A percentile compares a stretch with the other conserved stretches of the same genome.
Conservation (phyloP, 2,797 vertebrate species). For the Macroramphosus scolopax region DNA sequence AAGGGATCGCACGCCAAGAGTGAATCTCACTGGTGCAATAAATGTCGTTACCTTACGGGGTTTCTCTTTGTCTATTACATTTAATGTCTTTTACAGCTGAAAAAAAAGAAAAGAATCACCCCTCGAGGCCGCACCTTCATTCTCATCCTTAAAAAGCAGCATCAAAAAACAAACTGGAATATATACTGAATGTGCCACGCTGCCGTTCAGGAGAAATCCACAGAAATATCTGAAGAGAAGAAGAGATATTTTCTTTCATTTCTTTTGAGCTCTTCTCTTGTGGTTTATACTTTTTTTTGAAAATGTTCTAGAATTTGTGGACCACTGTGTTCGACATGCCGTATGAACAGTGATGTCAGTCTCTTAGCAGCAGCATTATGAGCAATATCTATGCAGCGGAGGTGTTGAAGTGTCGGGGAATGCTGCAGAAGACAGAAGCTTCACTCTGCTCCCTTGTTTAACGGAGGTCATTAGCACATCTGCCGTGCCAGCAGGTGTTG, state of each 20-base stretch:
- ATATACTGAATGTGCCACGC: too few species aligned
- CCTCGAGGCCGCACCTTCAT: slow-evolving; percentile 26
- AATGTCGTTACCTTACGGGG: too few species aligned
- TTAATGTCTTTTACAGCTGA: slow-evolving; percentile 27
- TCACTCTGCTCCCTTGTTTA: slow-evolving; percentile 7
- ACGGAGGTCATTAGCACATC: slow-evolving; percentile 48
- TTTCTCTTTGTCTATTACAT: too few species aligned
- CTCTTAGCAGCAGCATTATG: too few species aligned
- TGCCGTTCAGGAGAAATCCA: slow-evolving; percentile 31
- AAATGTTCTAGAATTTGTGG: too few species aligned
- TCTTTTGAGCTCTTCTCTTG: slow-evolving; percentile 11
- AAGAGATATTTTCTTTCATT: too few species aligned
- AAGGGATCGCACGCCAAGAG: too few species aligned
- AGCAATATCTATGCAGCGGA: slow-evolving; percentile 12
- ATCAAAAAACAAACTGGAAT: slow-evolving; percentile 21
- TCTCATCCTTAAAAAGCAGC: slow-evolving; percentile 19
- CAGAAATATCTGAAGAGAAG: slow-evolving; percentile 12
- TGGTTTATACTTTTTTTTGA: slow-evolving; percentile 1
- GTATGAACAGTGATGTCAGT: too few species aligned
- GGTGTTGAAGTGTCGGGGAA: slow-evolving; percentile 7
- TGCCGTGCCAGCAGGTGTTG: slow-evolving; percentile 16
- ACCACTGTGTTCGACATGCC: too few species aligned
- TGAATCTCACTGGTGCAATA: too few species aligned
- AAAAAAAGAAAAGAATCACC: slow-evolving; percentile 26
- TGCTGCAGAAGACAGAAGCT: slow-evolving; percentile 16